phyloP scores from a whole-genome alignment of 2,888 invertebrate genomes.

The Caenorhabditis sp. region DNA sequence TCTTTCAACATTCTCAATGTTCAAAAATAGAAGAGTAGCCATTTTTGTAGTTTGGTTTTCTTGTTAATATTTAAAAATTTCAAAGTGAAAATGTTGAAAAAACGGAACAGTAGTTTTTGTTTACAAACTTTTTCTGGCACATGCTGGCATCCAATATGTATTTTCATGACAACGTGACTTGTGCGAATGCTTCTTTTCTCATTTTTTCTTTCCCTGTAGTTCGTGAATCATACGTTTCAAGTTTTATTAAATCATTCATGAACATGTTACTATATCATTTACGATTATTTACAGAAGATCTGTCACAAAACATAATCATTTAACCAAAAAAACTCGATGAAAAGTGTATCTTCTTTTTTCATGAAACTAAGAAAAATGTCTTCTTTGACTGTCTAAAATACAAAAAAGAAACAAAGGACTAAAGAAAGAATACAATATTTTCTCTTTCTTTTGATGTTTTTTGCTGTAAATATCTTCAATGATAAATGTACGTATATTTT shows the following conservation, averaged over 20 bases:
- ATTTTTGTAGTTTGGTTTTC: too few species aligned
- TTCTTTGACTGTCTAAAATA: background rate
- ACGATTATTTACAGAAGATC: background rate
- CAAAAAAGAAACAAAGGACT: background rate
- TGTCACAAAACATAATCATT: background rate
- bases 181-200: too few species aligned
- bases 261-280: background rate
- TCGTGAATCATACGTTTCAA: too few species aligned
- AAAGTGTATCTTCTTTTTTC: background rate
- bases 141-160: too few species aligned
- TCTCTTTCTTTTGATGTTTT: background rate
- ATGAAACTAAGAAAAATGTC: background rate
- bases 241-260: too few species aligned
- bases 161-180: too few species aligned
- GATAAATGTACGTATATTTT: background rate
- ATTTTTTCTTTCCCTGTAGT: too few species aligned
- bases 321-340: background rate
- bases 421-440: background rate
- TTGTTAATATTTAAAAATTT: background rate
- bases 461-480: background rate
- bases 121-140: too few species aligned
- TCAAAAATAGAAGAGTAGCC: too few species aligned
- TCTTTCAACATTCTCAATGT: too few species aligned
- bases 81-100: slow-evolving; percentile 8
- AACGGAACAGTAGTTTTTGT: slow-evolving; percentile 1